Conservation (phyloP, 2,113 vertebrate genomes). For the Notarius quadriscutis region DNA sequence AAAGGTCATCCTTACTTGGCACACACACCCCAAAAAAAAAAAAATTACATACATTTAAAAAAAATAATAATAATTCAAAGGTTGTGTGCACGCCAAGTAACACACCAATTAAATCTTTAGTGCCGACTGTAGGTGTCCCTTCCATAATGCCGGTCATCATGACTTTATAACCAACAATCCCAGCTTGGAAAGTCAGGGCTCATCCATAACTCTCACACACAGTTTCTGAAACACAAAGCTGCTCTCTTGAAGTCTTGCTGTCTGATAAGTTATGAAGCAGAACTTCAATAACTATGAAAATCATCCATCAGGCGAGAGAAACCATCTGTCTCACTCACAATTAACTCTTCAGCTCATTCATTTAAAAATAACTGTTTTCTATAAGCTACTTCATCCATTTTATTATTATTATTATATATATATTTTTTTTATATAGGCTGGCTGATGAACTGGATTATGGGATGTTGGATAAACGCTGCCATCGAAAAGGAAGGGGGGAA, state of each 20-base stretch:
- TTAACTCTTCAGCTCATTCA: background rate
- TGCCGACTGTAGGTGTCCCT: background rate
- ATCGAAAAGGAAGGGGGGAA: too few relatives aligned
- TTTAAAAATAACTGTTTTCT: background rate
- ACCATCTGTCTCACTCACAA: background rate
- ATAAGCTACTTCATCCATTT: background rate
- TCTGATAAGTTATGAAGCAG: background rate
- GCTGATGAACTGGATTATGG: background rate
- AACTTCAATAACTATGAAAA: background rate
- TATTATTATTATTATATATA: too few relatives aligned
- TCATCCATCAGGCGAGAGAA: background rate
- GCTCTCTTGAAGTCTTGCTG: background rate
- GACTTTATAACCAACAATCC: background rate
- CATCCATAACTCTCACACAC: background rate
- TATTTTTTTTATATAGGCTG: background rate
- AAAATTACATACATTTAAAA: too few relatives aligned
- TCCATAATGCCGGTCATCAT: background rate
- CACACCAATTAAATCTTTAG: background rate
- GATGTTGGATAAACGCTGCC: background rate
- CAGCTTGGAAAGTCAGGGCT: background rate
- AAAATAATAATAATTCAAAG: too few relatives aligned
- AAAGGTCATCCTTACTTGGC: too few relatives aligned
- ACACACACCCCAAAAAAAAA: too few relatives aligned
- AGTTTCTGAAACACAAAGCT: background rate
- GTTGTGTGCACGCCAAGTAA: background rate